Percentiles rank a stretch among this genome's conserved stretches.
phyloP scores from a whole-genome alignment of 2,888 invertebrate genomes.

The Rotaria magnacalcarata region DNA sequence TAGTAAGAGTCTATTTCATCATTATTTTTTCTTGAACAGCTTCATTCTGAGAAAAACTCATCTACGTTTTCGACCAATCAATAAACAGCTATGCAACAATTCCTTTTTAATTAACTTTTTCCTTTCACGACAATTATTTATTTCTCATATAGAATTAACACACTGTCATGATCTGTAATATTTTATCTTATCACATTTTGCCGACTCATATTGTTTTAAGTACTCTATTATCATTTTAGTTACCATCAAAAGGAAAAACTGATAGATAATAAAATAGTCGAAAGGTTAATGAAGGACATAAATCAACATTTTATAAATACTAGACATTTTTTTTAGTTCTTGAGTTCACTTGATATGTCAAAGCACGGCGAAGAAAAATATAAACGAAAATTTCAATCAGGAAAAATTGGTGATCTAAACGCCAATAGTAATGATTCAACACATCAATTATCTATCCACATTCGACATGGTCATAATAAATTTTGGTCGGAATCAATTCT shows the following conservation, averaged over 20 bases:
- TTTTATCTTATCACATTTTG: neutral
- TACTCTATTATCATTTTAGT: neutral
- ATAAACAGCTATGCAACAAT: neutral
- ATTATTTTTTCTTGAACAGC: neutral
- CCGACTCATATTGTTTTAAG: neutral
- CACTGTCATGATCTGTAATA: no score
- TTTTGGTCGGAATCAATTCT: slow-evolving; percentile 5
- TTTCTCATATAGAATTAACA: no score
- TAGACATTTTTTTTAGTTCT: neutral
- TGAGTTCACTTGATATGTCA: neutral
- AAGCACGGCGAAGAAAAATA: neutral
- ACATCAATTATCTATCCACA: slow-evolving; percentile 18
- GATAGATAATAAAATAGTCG: neutral
- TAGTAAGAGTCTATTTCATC: neutral
- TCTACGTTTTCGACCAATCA: neutral
- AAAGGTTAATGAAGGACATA: no score
- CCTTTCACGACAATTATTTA: no score
- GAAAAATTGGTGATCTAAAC: neutral
- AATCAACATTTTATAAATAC: no score
- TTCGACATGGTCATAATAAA: slow-evolving; percentile 27
- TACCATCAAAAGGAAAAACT: neutral
- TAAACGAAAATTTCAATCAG: neutral
- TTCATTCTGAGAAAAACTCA: neutral
- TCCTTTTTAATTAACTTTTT: neutral
- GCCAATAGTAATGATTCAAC: neutral